phyloP scores from a whole-genome alignment of 1,140 invertebrate species.

The Orussus abietinus region DNA sequence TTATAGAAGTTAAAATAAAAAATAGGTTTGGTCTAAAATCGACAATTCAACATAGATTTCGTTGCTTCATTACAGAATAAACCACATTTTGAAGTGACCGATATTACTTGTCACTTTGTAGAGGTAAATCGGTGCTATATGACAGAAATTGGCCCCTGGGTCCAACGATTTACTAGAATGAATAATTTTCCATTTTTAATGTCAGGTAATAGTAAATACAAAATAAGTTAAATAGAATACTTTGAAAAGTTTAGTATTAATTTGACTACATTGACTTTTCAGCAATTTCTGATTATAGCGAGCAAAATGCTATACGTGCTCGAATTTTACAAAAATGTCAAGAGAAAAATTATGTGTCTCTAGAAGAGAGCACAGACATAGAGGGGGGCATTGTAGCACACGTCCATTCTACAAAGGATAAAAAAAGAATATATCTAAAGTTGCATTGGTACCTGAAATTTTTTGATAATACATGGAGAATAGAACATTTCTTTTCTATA shows the following conservation, averaged over 20 bases:
- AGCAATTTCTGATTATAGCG: constrained; percentile 25
- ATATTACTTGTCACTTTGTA: constrained; percentile 22
- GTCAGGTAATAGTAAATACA: constrained; percentile 19
- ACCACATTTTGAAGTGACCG: constrained; percentile 16
- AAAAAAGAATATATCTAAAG: too few relatives aligned
- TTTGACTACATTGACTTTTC: constrained; percentile 3
- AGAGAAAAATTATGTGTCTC: constrained; percentile 11
- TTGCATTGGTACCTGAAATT: too few relatives aligned
- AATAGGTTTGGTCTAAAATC: background rate
- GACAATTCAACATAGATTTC: background rate
- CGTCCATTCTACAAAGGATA: too few relatives aligned
- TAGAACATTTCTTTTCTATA: too few relatives aligned
- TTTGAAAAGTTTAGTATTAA: background rate
- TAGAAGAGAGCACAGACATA: background rate
- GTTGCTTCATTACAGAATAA: constrained; percentile 10
- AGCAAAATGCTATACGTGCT: constrained; percentile 9
- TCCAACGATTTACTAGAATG: constrained; percentile 10
- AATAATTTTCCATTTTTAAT: constrained; percentile 29
- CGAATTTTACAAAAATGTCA: constrained; percentile 14
- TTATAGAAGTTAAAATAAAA: background rate
- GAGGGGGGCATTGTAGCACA: too few relatives aligned
- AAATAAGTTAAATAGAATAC: background rate
- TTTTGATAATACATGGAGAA: too few relatives aligned
- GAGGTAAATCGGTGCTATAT: constrained; percentile 13
- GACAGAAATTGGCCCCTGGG: constrained; percentile 24